Base-by-base conservation (phyloP, 2,113 vertebrate species). In the Heteronetta atricapilla region DNA sequence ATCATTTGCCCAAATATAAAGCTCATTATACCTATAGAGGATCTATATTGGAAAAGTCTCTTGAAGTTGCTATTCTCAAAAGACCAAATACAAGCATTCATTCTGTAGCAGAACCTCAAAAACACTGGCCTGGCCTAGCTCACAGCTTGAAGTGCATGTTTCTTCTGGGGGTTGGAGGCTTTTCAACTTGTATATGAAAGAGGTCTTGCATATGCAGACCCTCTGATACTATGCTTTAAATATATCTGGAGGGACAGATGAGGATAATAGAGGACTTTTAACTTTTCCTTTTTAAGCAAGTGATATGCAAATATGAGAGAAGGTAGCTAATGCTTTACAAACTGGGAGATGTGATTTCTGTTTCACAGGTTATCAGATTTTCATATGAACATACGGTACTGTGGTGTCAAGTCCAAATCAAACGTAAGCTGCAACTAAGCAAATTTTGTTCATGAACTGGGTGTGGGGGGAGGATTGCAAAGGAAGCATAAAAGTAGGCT, bases 21-120 rank as follows among this genome's bases (percentile, higher is more conserved):
- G 46, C 17, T 82, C 4, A 0, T 52, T 91, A 25, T 33, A 42
- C 40, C 52, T 73, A 0, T 4, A 53, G 77, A 83, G 25, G 26
- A 53, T 50, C 33, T 34, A 3, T 31, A 42, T 17, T 75, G 62
- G 84, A 80, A 82, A 36, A 1, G 18, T 14, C 74, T 88, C 46
- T 36, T 18, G 72, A 80, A 85, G 85, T 70, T 73, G 48, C 63
- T 52, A 9, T 28, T 88, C 79, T 73, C 29, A 19, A 29, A 46
- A 55, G 92, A 97, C 85, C 86, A 62, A 90, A 90, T 34, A 40
- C 66, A 80, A 82, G 58, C 38, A 26, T 76, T 93, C 82, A 33
- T 93, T 98, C 98, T 99, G 99, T 99, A 98, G 99, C 99, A 99
- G 99, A 99, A 99, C 98, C 98, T 99, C 99, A 99, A 99, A 98